Evolutionary conservation across 2,888 invertebrate genomes (phyloP).

Genomic region (Agapetus fuscipes): DNA sequence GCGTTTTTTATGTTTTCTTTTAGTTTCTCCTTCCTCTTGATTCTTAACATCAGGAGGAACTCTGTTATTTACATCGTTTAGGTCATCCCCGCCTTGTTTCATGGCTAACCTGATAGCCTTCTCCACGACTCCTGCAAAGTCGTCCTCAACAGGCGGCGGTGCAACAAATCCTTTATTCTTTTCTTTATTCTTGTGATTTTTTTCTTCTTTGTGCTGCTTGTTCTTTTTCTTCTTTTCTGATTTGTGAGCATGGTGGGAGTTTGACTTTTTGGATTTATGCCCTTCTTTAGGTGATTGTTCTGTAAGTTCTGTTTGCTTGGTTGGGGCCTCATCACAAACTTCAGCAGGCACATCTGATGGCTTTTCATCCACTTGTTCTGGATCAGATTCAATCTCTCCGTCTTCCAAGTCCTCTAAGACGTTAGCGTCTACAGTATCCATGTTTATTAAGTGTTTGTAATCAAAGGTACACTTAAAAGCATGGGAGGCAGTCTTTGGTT

Average conservation of each 20-base stretch:
- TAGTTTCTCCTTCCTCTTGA: constrained; percentile 42
- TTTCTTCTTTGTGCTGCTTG: constrained; percentile 21
- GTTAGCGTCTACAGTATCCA: constrained; percentile 7
- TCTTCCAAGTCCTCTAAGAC: constrained; percentile 68
- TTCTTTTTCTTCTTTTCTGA: constrained; percentile 30
- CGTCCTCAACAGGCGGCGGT: constrained; percentile 46
- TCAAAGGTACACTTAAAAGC: too few species aligned
- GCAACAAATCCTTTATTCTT: constrained; percentile 33
- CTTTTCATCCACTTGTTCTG: constrained; percentile 32
- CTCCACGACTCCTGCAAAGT: constrained; percentile 71
- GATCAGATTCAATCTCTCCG: constrained; percentile 70
- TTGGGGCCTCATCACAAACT: neutral
- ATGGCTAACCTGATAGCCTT: constrained; percentile 67
- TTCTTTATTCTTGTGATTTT: constrained; percentile 39
- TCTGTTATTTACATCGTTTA: constrained; percentile 30
- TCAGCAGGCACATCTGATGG: neutral
- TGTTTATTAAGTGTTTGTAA: constrained; percentile 1
- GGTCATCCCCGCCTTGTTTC: constrained; percentile 54
- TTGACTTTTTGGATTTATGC: constrained; percentile 34
- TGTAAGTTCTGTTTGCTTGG: too few species aligned
- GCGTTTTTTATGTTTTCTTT: constrained; percentile 45
- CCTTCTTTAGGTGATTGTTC: too few species aligned
- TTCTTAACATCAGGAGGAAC: constrained; percentile 27
- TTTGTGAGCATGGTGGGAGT: constrained; percentile 31
- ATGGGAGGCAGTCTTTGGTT: too few species aligned